phyloP scores from a whole-genome alignment of 2,888 invertebrate species.

The Agonopterix arenella region DNA sequence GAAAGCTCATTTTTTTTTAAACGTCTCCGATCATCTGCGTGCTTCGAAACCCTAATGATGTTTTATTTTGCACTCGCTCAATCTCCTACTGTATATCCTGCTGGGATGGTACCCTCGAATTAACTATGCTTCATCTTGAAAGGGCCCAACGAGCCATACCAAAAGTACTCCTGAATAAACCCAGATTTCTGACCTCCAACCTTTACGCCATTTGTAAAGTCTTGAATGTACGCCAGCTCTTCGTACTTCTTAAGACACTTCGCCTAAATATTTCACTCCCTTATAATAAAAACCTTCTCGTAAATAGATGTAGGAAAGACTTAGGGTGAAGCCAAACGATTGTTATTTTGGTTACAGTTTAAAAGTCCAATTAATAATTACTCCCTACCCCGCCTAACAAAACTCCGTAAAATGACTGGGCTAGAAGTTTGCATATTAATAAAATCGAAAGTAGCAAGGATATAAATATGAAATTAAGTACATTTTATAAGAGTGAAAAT shows the following conservation, averaged over 20 bases:
- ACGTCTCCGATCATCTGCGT: neutral
- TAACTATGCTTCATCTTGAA: neutral
- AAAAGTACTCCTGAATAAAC: neutral
- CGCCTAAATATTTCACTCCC: neutral
- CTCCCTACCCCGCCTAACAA: too few species aligned
- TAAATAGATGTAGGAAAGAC: neutral
- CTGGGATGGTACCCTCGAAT: neutral
- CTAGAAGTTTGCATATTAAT: too few species aligned
- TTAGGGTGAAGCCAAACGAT: neutral
- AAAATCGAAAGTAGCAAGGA: too few species aligned
- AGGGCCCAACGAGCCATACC: neutral
- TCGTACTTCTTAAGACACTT: neutral
- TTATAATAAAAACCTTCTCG: neutral
- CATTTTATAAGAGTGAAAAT: too few species aligned
- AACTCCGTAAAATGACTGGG: too few species aligned
- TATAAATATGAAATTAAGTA: too few species aligned
- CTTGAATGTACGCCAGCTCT: neutral
- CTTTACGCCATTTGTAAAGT: neutral
- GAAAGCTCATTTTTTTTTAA: constrained; percentile 3
- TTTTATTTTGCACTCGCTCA: constrained; percentile 2
- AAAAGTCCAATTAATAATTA: too few species aligned
- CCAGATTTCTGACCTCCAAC: neutral
- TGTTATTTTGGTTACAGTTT: too few species aligned
- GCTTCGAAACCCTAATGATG: neutral
- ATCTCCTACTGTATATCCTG: constrained; percentile 2